Evolutionary conservation across 2,797 vertebrate species (phyloP), one percentile per base, ranked within the genome.

Genomic region (Cyclopterus lumpus): DNA sequence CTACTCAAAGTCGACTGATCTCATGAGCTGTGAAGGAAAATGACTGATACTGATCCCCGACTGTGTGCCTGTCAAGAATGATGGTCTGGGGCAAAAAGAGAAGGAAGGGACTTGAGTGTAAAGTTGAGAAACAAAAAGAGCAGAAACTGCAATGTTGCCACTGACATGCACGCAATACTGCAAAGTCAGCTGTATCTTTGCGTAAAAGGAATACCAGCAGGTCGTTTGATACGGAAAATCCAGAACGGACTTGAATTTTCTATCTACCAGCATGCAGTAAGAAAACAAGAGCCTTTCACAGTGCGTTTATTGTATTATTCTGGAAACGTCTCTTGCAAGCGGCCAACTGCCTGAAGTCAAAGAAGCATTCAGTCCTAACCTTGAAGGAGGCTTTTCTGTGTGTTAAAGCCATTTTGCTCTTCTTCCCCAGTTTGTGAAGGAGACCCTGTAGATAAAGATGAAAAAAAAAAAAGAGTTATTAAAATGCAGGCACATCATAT

Each of bases 361-460:
- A 87, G 80, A 83, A 75, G 68, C 67, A 71, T 70, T 81, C 44
- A 26, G 65, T 86, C 88, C 91, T 95, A 93, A 94, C 95, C 95
- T 93, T 95, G 93, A 66, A 95, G 91, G 81, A 95, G 93, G 84
- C 77, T 93, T 86, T 94, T 95, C 88, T 93, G 93, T 84, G 91
- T 77, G 71, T 82, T 93, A 77, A 93, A 93, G 67, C 93, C 93
- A 26, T 94, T 95, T 84, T 92, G 93, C 80, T 84, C 85, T 55
- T 93, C 94, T 67, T 94, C 94, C 4, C 73, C 90, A 1, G 92
- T 90, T 77, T 92, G 92, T 42, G 87, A 85, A 11, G 94, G 93
- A 67, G 90, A 94, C 20, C 92, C 94, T 95, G 91, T n/a, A 48
- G 71, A 55, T 22, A 36, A 36, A 79, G 20, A 69, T 5, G 5